These are phyloP conservation scores for Aplidium turbinatum DNA, from an alignment of 23 tunicate species.

Conservation along the genomic window DNA sequence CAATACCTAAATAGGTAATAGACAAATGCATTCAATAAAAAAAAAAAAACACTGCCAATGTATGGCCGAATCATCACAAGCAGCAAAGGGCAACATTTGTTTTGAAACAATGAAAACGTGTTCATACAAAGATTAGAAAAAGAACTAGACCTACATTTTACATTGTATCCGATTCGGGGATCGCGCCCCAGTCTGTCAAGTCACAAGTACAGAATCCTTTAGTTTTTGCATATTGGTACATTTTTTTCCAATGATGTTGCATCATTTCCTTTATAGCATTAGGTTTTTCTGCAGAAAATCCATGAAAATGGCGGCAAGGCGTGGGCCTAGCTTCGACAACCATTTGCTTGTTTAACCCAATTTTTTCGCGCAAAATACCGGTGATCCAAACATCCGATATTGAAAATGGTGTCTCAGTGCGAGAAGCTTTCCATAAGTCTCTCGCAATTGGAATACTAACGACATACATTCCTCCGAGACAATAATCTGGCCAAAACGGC, in stretches of 20 bases:
- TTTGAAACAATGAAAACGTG: too few relatives aligned
- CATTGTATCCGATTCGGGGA: too few relatives aligned
- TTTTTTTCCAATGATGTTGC: conserved; percentile 8
- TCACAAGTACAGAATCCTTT: conserved; percentile 3
- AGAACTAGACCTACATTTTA: too few relatives aligned
- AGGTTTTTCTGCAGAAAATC: neutral
- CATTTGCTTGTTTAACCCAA: conserved; percentile 9
- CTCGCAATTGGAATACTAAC: neutral
- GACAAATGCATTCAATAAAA: too few relatives aligned
- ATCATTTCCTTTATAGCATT: neutral
- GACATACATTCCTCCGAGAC: conserved; percentile 4
- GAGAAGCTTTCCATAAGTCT: conserved; percentile 19
- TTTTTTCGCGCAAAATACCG: conserved; percentile 2
- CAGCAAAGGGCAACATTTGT: too few relatives aligned
- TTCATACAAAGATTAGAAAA: too few relatives aligned
- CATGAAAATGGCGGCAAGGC: neutral
- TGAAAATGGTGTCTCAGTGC: neutral
- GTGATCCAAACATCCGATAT: conserved; percentile 6
- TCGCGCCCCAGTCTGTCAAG: too few relatives aligned
- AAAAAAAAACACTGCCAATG: too few relatives aligned
- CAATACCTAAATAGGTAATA: too few relatives aligned
- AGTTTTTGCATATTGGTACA: neutral
- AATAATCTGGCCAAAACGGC: conserved; percentile 22
- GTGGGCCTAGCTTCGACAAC: conserved; percentile 5
- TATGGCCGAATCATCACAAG: too few relatives aligned